Evolutionary conservation across 2,797 vertebrate species (phyloP), one percentile per base, ranked within the genome.

Genomic region (Pseudotriccus pelzelni): DNA sequence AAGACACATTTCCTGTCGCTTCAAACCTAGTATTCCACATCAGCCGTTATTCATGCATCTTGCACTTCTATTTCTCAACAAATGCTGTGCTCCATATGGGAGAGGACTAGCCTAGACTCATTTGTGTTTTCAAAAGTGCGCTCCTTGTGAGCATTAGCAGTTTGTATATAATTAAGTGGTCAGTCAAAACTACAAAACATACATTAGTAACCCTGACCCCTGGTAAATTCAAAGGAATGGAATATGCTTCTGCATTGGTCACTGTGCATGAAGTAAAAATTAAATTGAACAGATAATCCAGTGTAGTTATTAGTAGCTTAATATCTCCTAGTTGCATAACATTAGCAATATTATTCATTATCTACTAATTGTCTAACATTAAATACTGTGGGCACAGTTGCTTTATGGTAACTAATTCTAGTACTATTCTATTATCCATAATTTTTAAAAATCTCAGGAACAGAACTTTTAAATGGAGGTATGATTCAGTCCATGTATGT

Each of bases 371-470:
- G 14, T 25, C 47, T 68, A 44, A 50, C 58, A 22, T 60, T 76
- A 85, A 79, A 24, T 76, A 24, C 9, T 34, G 12, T 50, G 20
- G 17, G 30, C 21, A 56, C 17, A 17, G 30, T 78, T 82, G 52
- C 34, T 92, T 81, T 90, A 30, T 49, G 17, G 30, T 34, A 77
- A 47, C 18, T 12, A 19, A 16, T 8, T 63, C 7, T 60, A 50
- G 5, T 67, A 56, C 43, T 75, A 7, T 2, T 2, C 23, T 47
- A 12, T 27, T 69, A 32, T 8, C 21, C 1, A 0, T 79, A 52
- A 2, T 64, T 64, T 21, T 50, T 62, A 2, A 53, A n/a, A 49
- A 36, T 67, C 10, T 62, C 63, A 60, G 25, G 17, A 75, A 56
- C 1, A 0, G 55, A 69, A 70, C 27, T 63, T 50, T 41, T 56